phyloP scores from a whole-genome alignment of 2,113 vertebrate genomes.

The Myxocyprinus asiaticus region DNA sequence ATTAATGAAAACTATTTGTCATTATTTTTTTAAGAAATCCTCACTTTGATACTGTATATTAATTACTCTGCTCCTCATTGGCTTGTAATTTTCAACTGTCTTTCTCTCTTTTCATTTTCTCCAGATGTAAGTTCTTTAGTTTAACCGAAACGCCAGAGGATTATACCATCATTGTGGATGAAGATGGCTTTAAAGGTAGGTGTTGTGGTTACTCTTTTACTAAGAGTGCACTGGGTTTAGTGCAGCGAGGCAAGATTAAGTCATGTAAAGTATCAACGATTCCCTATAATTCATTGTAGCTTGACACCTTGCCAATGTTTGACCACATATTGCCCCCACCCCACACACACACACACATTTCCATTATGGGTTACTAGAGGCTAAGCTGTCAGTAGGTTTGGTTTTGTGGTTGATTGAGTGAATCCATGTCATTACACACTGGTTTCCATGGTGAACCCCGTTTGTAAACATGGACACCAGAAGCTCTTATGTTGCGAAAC shows the following conservation, averaged over 20 bases:
- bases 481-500: slow-evolving; percentile 64
- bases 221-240: not conserved
- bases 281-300: slow-evolving; percentile 36
- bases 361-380: slow-evolving; percentile 59
- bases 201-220: slow-evolving; percentile 20
- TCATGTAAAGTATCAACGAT: slow-evolving; percentile 48
- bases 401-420: slow-evolving; percentile 67
- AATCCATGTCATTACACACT: slow-evolving; percentile 74
- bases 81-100: not conserved
- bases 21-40: no score
- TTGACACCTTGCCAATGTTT: slow-evolving; percentile 62
- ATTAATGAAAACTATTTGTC: no score
- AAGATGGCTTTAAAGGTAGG: slow-evolving; percentile 96
- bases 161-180: slow-evolving; percentile 97
- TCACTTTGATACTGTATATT: no score
- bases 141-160: slow-evolving; percentile 97
- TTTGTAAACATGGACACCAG: slow-evolving; percentile 76
- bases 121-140: slow-evolving; percentile 98
- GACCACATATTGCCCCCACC: slow-evolving; percentile 63
- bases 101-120: slow-evolving; percentile 24
- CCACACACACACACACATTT: slow-evolving; percentile 21
- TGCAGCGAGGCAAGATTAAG: slow-evolving; percentile 41
- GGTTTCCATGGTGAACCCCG: slow-evolving; percentile 71
- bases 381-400: slow-evolving; percentile 55
- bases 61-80: not conserved